A percentile compares a stretch with the other conserved stretches of the same genome.
phyloP scores from a whole-genome alignment of 2,113 vertebrate genomes.

The Notechis scutatus region DNA sequence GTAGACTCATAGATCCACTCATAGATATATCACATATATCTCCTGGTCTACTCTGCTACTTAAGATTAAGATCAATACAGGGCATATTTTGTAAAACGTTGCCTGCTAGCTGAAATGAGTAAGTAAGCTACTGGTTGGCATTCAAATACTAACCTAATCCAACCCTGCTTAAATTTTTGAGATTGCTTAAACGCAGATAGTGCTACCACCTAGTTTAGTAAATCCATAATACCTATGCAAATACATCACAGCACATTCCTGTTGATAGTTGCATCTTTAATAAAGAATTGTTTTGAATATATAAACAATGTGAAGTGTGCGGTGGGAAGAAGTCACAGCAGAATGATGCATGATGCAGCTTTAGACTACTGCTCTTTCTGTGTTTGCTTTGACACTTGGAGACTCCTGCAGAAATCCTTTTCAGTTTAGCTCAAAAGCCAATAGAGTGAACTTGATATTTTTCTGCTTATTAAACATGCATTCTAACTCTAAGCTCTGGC shows the following conservation, averaged over 20 bases:
- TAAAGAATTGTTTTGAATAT: neutral
- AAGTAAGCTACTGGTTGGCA: neutral
- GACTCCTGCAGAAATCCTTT: neutral
- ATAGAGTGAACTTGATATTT: neutral
- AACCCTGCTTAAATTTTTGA: neutral
- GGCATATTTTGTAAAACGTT: neutral
- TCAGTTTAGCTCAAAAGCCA: neutral
- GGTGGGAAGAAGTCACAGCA: neutral
- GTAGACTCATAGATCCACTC: neutral
- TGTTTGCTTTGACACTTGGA: neutral
- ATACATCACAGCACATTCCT: neutral
- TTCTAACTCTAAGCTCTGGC: neutral
- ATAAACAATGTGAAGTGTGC: neutral
- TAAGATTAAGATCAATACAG: neutral
- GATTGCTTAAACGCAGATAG: neutral
- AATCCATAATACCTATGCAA: neutral
- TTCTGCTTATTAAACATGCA: neutral
- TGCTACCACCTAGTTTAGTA: neutral
- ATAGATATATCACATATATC: neutral
- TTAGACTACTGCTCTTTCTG: neutral
- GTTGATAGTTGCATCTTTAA: neutral
- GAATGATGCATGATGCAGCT: neutral
- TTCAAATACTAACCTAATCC: neutral
- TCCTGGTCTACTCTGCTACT: neutral
- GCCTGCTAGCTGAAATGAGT: neutral